These are phyloP conservation scores for Rhynchonycteris naso DNA, from an alignment of 2,797 vertebrate species.

Conservation along the genomic window DNA sequence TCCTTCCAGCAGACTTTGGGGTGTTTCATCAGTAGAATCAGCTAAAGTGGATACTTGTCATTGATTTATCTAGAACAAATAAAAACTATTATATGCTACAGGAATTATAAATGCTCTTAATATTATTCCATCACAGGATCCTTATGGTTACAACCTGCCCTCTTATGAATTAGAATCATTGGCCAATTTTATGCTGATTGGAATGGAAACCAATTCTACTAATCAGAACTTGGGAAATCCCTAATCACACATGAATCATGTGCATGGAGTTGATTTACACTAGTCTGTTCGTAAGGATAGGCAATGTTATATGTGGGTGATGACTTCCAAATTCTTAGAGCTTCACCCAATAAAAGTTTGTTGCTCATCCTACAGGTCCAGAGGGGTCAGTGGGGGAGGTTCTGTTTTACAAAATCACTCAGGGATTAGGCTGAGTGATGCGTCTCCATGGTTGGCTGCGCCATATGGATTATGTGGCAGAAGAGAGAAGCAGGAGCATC, in stretches of 20 bases:
- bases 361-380: background rate
- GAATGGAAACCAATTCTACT: slow-evolving; percentile 25
- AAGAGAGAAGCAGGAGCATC: background rate
- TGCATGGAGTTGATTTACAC: background rate
- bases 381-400: background rate
- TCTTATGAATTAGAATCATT: slow-evolving; percentile 15
- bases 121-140: background rate
- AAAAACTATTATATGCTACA: slow-evolving; percentile 3
- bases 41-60: background rate
- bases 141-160: background rate
- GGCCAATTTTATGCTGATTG: background rate
- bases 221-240: slow-evolving; percentile 20
- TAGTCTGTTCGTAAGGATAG: background rate
- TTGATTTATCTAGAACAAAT: slow-evolving; percentile 52
- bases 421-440: background rate
- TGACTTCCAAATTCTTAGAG: background rate
- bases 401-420: background rate
- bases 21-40: slow-evolving; percentile 33
- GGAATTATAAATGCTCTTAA: slow-evolving; percentile 38
- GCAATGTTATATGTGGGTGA: background rate
- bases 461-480: background rate
- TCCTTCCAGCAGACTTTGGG: background rate
- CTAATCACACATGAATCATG: background rate
- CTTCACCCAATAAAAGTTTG: background rate
- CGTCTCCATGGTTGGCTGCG: background rate